phyloP scores from a whole-genome alignment of 2,888 invertebrate species.

The Poecilobothrus nobilitatus region DNA sequence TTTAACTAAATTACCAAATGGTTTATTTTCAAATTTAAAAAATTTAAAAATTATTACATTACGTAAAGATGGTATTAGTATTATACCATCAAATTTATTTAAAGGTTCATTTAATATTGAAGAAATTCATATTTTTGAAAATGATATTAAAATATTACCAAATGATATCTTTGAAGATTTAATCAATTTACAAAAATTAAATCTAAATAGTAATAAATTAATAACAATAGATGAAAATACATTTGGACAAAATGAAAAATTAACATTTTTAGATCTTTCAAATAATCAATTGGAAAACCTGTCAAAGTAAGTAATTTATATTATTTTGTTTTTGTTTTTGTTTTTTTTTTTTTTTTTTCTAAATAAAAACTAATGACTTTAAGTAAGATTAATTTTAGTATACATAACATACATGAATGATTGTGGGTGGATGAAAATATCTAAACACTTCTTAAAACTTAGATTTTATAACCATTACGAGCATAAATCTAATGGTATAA shows the following conservation, averaged over 20 bases:
- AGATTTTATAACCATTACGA: too few relatives aligned
- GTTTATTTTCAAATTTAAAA: conserved; percentile 53
- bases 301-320: conserved; percentile 46
- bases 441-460: too few relatives aligned
- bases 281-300: conserved; percentile 55
- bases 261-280: conserved; percentile 55
- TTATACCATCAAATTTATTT: conserved; percentile 56
- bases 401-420: too few relatives aligned
- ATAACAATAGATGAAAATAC: conserved; percentile 50
- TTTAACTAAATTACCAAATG: conserved; percentile 50
- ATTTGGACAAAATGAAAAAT: conserved; percentile 49
- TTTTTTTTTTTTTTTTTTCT: background rate
- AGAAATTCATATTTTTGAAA: conserved; percentile 54
- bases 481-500: background rate
- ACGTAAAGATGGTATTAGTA: conserved; percentile 47
- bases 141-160: conserved; percentile 51
- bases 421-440: too few relatives aligned
- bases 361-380: too few relatives aligned
- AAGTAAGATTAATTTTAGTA: background rate
- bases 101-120: conserved; percentile 50
- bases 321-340: too few relatives aligned
- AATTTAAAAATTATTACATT: conserved; percentile 51
- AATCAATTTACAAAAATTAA: conserved; percentile 52
- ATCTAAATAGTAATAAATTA: conserved; percentile 59
- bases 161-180: conserved; percentile 55